Evolutionary conservation across 2,888 invertebrate species (phyloP).

Genomic region (Drosophila sordidapex): DNA sequence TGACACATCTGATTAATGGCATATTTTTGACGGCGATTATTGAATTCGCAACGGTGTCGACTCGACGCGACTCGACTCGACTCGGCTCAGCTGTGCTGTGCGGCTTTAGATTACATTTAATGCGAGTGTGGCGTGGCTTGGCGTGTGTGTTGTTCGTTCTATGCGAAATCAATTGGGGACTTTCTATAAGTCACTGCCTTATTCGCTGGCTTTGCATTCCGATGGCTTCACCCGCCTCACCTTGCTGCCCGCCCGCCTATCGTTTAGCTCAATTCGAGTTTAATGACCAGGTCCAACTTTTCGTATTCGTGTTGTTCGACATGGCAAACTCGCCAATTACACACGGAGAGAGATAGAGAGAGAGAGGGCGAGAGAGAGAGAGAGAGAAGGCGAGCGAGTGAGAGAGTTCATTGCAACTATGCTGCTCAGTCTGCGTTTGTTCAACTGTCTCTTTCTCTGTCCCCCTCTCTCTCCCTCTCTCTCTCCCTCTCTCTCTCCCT

Average conservation of each 20-base stretch:
- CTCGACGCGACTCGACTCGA: neutral
- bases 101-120: constrained; percentile 44
- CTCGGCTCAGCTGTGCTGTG: constrained; percentile 1
- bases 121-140: neutral
- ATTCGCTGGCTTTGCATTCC: constrained; percentile 30
- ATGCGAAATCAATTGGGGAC: constrained; percentile 20
- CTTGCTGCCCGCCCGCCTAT: neutral
- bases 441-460: neutral
- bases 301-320: constrained; percentile 36
- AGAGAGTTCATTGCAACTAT: constrained; percentile 36
- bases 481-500: neutral
- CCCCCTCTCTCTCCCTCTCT: neutral
- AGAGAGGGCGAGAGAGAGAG: neutral
- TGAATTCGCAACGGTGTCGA: constrained; percentile 8
- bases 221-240: constrained; percentile 29
- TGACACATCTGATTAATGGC: constrained; percentile 34
- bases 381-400: neutral
- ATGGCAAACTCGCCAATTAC: constrained; percentile 34
- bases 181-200: constrained; percentile 10
- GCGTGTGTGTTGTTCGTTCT: neutral
- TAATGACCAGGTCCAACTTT: constrained; percentile 58
- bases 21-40: constrained; percentile 32
- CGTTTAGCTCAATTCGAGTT: constrained; percentile 44
- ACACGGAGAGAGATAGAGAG: constrained; percentile 2
- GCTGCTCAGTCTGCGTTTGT: constrained; percentile 14